Evolutionary conservation across 2,797 vertebrate genomes (phyloP).

Genomic region (Rhabdophis nuchalis): DNA sequence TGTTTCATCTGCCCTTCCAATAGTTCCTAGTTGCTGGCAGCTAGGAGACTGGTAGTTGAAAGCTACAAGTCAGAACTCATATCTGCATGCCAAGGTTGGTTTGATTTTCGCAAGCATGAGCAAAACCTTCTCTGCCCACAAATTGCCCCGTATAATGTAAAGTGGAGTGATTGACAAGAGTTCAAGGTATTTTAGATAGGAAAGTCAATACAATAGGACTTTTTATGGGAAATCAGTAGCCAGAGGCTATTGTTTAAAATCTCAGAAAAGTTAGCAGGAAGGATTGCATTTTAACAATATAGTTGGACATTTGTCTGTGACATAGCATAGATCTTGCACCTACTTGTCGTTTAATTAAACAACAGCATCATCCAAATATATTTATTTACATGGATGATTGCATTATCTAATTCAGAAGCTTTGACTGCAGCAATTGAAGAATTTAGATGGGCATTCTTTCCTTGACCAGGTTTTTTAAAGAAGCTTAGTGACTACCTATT

Average conservation of each 20-base stretch:
- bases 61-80: conserved; percentile 51
- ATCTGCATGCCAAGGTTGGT: conserved; percentile 22
- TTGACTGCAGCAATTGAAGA: neutral
- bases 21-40: conserved; percentile 35
- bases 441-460: neutral
- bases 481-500: neutral
- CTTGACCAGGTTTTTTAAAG: neutral
- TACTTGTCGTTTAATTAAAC: neutral
- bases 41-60: conserved; percentile 44
- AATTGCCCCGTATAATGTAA: neutral
- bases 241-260: conserved; percentile 1
- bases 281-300: neutral
- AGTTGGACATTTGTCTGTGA: neutral
- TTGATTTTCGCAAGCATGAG: conserved; percentile 9
- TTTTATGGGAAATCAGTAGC: neutral
- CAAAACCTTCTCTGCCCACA: conserved; percentile 19
- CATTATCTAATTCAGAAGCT: neutral
- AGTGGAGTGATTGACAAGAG: neutral
- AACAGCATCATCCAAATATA: neutral
- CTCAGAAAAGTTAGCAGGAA: neutral
- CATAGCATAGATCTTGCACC: neutral
- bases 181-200: neutral
- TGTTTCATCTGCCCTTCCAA: conserved; percentile 31
- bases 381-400: neutral
- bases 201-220: neutral